These are phyloP conservation scores for Caranx melampygus DNA, from an alignment of 2,113 vertebrate species.

Conservation along the genomic window DNA sequence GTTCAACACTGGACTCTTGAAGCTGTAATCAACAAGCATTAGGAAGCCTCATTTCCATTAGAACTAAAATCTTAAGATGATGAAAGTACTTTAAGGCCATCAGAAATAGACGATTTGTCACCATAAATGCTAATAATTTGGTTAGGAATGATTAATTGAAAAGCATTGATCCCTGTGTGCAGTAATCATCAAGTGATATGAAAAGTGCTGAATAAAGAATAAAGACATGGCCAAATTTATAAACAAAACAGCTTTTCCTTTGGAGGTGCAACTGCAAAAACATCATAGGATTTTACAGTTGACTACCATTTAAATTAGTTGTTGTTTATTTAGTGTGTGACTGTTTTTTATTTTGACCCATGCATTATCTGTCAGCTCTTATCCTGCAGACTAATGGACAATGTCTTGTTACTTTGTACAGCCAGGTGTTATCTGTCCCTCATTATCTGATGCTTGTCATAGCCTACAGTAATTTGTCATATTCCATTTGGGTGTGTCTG, in stretches of 20 bases:
- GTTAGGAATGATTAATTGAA: too few relatives aligned
- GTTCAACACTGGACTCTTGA: background rate
- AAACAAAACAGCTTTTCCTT: too few relatives aligned
- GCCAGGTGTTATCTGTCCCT: conserved; percentile 6
- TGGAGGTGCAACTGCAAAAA: background rate
- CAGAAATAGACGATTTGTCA: too few relatives aligned
- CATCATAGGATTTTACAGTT: background rate
- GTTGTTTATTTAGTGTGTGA: background rate
- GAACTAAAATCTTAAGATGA: background rate
- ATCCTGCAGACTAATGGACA: conserved; percentile 15
- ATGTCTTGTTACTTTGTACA: background rate
- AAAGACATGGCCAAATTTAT: too few relatives aligned
- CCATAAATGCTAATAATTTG: background rate
- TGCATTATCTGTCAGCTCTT: background rate
- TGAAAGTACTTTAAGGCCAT: background rate
- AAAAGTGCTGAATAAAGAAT: too few relatives aligned
- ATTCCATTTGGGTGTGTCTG: conserved; percentile 34
- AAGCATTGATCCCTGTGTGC: too few relatives aligned
- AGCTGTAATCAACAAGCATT: background rate
- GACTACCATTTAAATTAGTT: background rate
- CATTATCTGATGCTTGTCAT: conserved; percentile 16
- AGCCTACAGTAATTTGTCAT: conserved; percentile 4
- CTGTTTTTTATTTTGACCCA: background rate
- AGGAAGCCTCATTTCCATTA: background rate
- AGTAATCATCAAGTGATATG: background rate